These are phyloP conservation scores for Drosophila quadrilineata DNA, from an alignment of 1,140 invertebrate species.

Conservation along the genomic window DNA sequence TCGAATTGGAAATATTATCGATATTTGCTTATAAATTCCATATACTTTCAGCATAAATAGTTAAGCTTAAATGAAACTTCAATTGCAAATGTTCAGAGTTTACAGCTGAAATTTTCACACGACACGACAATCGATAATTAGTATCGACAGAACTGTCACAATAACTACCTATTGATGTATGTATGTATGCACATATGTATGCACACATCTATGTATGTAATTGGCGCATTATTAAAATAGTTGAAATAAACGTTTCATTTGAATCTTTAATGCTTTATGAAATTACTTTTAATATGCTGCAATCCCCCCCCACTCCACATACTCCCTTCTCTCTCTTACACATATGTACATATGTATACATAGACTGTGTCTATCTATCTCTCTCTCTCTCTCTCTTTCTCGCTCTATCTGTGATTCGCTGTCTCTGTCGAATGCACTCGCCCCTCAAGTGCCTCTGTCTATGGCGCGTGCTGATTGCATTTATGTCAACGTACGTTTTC, in stretches of 20 bases:
- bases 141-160: not conserved
- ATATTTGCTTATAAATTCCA: no score
- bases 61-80: no score
- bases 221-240: not conserved
- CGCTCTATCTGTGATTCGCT: no score
- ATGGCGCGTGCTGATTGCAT: conserved; percentile 70
- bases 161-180: not conserved
- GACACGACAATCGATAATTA: no score
- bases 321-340: not conserved
- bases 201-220: not conserved
- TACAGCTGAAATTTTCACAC: no score
- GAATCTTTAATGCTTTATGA: not conserved
- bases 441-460: not conserved
- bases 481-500: conserved; percentile 75
- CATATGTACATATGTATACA: no score
- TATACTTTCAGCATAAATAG: no score
- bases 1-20: no score
- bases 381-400: no score
- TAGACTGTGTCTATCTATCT: no score
- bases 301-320: not conserved
- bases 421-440: no score
- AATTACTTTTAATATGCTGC: not conserved
- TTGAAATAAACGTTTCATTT: not conserved
- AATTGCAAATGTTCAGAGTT: no score
- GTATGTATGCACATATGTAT: not conserved